phyloP scores from a whole-genome alignment of 2,888 invertebrate species.

The Trachelus iudaicus region DNA sequence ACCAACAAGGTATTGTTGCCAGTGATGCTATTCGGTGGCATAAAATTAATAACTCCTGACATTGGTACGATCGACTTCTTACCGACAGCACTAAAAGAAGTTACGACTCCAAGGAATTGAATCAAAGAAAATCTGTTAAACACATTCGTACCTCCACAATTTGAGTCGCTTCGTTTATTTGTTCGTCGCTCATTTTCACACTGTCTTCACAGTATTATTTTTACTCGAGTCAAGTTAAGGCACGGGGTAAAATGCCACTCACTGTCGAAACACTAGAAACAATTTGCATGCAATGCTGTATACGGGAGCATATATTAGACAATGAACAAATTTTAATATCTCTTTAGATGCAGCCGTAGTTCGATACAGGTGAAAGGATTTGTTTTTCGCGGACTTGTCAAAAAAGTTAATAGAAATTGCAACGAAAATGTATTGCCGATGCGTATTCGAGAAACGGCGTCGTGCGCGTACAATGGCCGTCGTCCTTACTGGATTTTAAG shows the following conservation, averaged over 20 bases:
- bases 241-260: conserved; percentile 28
- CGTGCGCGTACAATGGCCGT: conserved; percentile 3
- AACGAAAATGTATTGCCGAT: not conserved
- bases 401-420: not conserved
- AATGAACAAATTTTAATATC: not conserved
- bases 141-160: conserved; percentile 45
- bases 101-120: not conserved
- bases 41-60: not conserved
- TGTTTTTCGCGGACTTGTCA: not conserved
- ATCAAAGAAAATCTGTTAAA: conserved; percentile 2
- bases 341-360: not conserved
- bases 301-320: not conserved
- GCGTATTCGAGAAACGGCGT: not conserved
- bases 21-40: not conserved
- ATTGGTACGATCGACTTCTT: not conserved
- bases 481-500: not conserved
- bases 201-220: conserved; percentile 13
- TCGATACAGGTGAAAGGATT: not conserved
- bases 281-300: not conserved
- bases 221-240: not conserved
- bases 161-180: conserved; percentile 47
- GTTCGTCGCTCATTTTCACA: conserved; percentile 57
- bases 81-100: not conserved
- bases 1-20: not conserved
- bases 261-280: conserved; percentile 9